Base-by-base conservation (phyloP, 1,140 invertebrate species). In the Sinonovacula constricta region DNA sequence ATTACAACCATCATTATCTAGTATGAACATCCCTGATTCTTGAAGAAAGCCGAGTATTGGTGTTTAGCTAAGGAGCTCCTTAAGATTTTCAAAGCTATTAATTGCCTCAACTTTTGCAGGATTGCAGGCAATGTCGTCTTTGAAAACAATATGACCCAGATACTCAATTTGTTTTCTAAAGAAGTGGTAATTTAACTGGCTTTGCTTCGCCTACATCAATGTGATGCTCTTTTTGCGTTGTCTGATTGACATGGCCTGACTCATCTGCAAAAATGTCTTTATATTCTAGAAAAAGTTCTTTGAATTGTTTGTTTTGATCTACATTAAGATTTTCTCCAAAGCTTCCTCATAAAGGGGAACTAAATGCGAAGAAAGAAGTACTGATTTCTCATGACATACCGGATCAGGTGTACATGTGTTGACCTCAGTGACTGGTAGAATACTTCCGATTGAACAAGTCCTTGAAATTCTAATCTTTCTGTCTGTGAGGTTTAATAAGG, bases 161-260 rank as follows among this genome's bases (percentile, higher is more conserved):
- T 14, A 72, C 15, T 72, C 24, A 1, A 62, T 28, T 49, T 45
- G 3, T 62, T 72, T 60, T 28, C 26, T 26, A 31, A 72, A 72
- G 12, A 72, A 36, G 15, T 72, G 63, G 49, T 69, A 65, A 28
- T 70, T 74, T 74, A 15, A 74, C 80, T 14, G 77, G 80, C 22
- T 36, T 60, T 12, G 57, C 24, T 10, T 65, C 59, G 1, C 77
- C 72, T 14, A 79, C 78, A 30, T 82, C 60, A 39, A 82, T 82
- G 18, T 53, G 33, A 45, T 84, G 81, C 28, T 74, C 28, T 28
- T 76, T 82, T 34, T 49, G 57, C 12, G 36, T 3, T 49, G 24
- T 12, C 59, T 65, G 15, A 76, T n/a, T n/a, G n/a, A n/a, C n/a
- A n/a, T n/a, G n/a, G n/a, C 69, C n/a, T 45, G 63, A 30, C 22